Evolutionary conservation across 1,140 invertebrate species (phyloP), one percentile per base, ranked within the genome.

Genomic region (Hormaphis cornu): DNA sequence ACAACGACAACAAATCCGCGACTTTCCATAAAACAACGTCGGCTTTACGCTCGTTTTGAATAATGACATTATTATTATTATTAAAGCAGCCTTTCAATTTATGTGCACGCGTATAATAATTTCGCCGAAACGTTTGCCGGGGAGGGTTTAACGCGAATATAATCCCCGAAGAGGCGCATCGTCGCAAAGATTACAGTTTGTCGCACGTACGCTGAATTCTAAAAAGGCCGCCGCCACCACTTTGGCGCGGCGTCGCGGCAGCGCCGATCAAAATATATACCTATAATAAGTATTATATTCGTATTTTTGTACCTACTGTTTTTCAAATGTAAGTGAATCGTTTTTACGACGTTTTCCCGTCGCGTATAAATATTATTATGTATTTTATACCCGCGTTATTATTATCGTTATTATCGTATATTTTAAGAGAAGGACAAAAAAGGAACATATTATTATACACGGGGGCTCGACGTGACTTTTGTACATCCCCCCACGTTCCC

Each of bases 151-250:
- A 56, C 53, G n/a, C n/a, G 53, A 58, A 40, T 24, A 58, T 58
- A 58, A 58, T 58, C 54, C 54, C 54, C 54, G 7, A 35, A 56
- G 53, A 37, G 54, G 40, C 54, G 24, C 35, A 37, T 35, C 54
- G n/a, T n/a, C 53, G 53, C 37, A 56, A n/a, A 56, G 53, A 56
- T 56, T 56, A 56, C 33, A 56, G 53, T 56, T 56, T 56, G 53
- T 56, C 53, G 53, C 33, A 12, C 53, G 33, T 35, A 20, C 54
- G 14, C 20, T 37, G 54, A 58, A 58, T 58, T 37, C 54, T 37
- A 58, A 58, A 37, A 58, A 58, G 54, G 33, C 20, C 24, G 33
- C 24, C 7, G 54, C 35, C 54, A 56, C 33, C 53, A n/a, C n/a
- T 33, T 56, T 37, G 10, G 12, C n/a, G 33, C 18, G 18, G 20